These are phyloP conservation scores for Laticauda colubrina DNA, from an alignment of 2,113 vertebrate genomes.

Conservation along the genomic window DNA sequence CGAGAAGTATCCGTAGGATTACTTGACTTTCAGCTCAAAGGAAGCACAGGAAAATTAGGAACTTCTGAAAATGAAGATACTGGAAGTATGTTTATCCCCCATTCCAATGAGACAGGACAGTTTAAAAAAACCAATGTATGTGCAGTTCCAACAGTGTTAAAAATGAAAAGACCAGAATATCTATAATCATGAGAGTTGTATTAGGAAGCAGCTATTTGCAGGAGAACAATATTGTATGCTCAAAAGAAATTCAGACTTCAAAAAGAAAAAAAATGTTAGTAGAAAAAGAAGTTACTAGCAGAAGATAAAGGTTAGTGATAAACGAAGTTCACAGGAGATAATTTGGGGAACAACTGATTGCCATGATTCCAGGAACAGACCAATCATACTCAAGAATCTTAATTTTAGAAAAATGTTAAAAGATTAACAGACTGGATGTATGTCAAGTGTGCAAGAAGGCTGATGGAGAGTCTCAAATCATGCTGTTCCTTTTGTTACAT, in stretches of 20 bases:
- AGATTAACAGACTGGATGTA: neutral
- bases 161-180: neutral
- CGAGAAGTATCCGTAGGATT: neutral
- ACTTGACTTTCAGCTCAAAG: neutral
- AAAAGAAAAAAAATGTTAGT: neutral
- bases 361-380: neutral
- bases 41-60: neutral
- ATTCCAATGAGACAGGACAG: neutral
- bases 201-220: neutral
- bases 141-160: neutral
- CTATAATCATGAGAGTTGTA: neutral
- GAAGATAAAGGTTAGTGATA: neutral
- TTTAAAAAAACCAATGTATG: neutral
- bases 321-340: neutral
- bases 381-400: neutral
- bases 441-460: neutral
- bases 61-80: neutral
- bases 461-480: neutral
- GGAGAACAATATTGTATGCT: neutral
- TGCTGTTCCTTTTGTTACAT: neutral
- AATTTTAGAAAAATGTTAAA: neutral
- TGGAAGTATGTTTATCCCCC: neutral
- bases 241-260: neutral
- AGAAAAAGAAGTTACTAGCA: neutral
- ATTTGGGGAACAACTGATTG: neutral